phyloP scores from a whole-genome alignment of 2,888 invertebrate species.

The Acanthococcus lagerstroemiae region DNA sequence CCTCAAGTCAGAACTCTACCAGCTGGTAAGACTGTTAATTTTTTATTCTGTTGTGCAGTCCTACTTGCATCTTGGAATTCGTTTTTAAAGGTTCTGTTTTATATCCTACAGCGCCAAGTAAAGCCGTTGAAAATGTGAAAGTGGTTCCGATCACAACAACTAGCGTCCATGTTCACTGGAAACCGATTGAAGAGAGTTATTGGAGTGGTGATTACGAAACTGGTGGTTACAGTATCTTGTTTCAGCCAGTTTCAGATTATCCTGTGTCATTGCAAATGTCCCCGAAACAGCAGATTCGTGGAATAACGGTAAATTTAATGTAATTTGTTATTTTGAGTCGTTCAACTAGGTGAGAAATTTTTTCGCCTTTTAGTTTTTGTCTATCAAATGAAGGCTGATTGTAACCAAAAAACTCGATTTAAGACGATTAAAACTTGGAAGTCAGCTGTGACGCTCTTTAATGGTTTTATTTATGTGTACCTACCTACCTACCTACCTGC shows the following conservation, averaged over 20 bases:
- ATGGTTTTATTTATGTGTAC: too few relatives aligned
- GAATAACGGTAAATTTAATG: slow-evolving; percentile 54
- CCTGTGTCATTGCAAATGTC: slow-evolving; percentile 73
- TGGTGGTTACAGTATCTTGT: slow-evolving; percentile 80
- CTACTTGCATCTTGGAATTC: too few relatives aligned
- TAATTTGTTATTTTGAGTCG: not conserved
- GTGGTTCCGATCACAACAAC: slow-evolving; percentile 91
- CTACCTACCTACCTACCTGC: too few relatives aligned
- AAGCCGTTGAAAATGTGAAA: slow-evolving; percentile 65
- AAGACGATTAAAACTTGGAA: too few relatives aligned
- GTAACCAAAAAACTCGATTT: too few relatives aligned
- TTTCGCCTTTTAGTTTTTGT: not conserved
- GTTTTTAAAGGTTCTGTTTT: slow-evolving; percentile 2
- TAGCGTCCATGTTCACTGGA: slow-evolving; percentile 89
- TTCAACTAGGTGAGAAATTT: not conserved
- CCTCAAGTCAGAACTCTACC: slow-evolving; percentile 77
- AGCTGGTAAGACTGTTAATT: slow-evolving; percentile 58
- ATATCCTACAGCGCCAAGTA: slow-evolving; percentile 60
- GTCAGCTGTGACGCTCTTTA: too few relatives aligned
- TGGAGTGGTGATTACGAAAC: slow-evolving; percentile 84
- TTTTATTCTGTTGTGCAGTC: too few relatives aligned
- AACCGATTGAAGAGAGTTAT: slow-evolving; percentile 58
- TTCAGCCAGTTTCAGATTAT: slow-evolving; percentile 80
- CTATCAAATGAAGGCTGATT: not conserved
- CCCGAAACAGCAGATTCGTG: slow-evolving; percentile 72